Evolutionary conservation across 2,888 invertebrate genomes (phyloP).

Genomic region (Poecilus cupreus): DNA sequence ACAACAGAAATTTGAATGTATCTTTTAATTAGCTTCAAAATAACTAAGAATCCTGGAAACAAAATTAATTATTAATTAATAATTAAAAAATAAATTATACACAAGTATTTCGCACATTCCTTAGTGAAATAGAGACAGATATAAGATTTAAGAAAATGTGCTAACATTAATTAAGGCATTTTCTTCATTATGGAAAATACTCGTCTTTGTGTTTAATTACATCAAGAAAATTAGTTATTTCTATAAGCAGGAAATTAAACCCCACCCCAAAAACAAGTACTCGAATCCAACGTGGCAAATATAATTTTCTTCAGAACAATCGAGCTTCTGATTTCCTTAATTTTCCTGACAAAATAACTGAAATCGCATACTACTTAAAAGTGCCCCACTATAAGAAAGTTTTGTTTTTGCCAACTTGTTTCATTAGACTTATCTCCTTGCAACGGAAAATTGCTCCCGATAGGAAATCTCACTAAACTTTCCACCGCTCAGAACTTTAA

Average conservation of each 20-base stretch:
- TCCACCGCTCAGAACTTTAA: constrained; percentile 1
- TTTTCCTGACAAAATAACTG: constrained; percentile 43
- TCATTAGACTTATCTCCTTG: constrained; percentile 31
- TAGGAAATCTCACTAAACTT: constrained; percentile 30
- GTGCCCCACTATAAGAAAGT: constrained; percentile 8
- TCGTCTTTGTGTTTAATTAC: constrained; percentile 47
- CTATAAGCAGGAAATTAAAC: constrained; percentile 58
- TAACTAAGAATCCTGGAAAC: not conserved
- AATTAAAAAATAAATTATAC: constrained; percentile 14
- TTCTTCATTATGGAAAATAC: constrained; percentile 47
- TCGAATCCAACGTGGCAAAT: constrained; percentile 35
- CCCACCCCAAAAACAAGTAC: constrained; percentile 31
- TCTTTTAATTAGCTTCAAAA: constrained; percentile 11
- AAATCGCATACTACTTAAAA: constrained; percentile 33
- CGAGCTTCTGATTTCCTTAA: constrained; percentile 46
- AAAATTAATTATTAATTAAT: constrained; percentile 22
- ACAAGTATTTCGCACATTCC: not conserved
- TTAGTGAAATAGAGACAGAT: constrained; percentile 20
- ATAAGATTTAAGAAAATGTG: constrained; percentile 42
- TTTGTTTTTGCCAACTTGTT: constrained; percentile 38
- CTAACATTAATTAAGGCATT: constrained; percentile 50
- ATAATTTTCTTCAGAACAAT: constrained; percentile 47
- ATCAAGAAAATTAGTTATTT: constrained; percentile 57
- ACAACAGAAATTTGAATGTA: not conserved
- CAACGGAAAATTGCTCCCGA: constrained; percentile 17